These are phyloP conservation scores for Marmota monax DNA, from an alignment of 2,113 vertebrate species.

Conservation along the genomic window DNA sequence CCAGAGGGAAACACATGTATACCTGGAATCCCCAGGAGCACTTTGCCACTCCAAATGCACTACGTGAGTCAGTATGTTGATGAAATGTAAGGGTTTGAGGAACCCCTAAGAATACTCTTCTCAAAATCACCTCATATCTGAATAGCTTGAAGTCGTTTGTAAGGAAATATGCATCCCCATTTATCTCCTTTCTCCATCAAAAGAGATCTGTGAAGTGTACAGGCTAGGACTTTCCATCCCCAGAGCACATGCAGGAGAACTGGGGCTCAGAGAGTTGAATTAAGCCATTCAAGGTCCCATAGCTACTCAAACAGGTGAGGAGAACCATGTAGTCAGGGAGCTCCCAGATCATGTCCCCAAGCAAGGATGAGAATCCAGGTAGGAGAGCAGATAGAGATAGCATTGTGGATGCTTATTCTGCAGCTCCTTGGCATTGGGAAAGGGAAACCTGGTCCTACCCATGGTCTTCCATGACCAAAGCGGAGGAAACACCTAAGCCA, in stretches of 20 bases:
- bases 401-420: rapidly evolving
- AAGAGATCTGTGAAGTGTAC: background rate
- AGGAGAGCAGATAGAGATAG: background rate
- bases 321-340: background rate
- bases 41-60: background rate
- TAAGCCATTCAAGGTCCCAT: background rate
- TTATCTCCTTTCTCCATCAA: background rate
- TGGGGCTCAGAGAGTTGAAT: background rate
- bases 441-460: background rate
- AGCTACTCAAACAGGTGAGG: background rate
- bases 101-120: background rate
- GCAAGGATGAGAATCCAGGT: background rate
- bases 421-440: background rate
- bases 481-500: background rate
- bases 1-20: background rate
- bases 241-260: background rate
- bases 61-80: background rate
- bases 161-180: background rate
- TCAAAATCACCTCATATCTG: background rate
- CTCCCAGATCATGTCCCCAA: background rate
- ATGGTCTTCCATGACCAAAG: no score
- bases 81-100: background rate
- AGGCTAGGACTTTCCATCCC: background rate
- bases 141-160: background rate
- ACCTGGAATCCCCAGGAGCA: background rate